Base-by-base conservation (phyloP, 2,113 vertebrate genomes). In the Lethenteron camtschaticum region DNA sequence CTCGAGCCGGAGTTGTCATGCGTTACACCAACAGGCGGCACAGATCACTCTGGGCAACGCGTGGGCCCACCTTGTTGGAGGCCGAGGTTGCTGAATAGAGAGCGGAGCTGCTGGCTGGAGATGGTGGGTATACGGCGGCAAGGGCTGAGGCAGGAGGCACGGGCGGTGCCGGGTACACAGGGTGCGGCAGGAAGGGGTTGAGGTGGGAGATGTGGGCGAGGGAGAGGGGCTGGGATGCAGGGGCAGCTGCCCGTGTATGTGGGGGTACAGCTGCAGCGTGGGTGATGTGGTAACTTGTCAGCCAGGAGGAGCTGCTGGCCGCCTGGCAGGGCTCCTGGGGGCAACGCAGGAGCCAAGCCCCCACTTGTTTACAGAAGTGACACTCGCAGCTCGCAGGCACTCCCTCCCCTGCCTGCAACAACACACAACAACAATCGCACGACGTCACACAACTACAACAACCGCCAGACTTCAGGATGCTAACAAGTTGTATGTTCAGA, bases 231-330 rank as follows among this genome's bases (percentile, higher is more conserved):
- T 88, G 10, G 86, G 87, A 79, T 95, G 90, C 74, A 96, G 76
- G 63, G 94, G 92, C 77, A 91, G 80, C 74, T 99, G 92, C 68
- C 90, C 92, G 10, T 99, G 94, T 75, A 96, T 99, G 78, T 99
- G 94, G 71, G 94, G 94, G 76, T 96, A 96, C 59, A 99, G 85
- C 75, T 96, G 92, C 77, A 95, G 84, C 71, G 88, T 87, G 1
- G 90, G 76, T 95, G 91, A 68, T 86, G 76, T 20, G 85, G 80
- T 74, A 66, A 9, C 63, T 88, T 86, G 78, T 96, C 90, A n/a
- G 88, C 81, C 73, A 77, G 84, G 77, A 94, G 84, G 74, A 94
- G 88, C 80, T 88, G 89, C 74, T 90, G 92, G 73, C 86, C 83
- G 1, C 83, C 75, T 74, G 90, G 82, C 72, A 87, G 80, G 57